Base-by-base conservation (phyloP, 2,888 invertebrate species). In the Sphinx pinastri region DNA sequence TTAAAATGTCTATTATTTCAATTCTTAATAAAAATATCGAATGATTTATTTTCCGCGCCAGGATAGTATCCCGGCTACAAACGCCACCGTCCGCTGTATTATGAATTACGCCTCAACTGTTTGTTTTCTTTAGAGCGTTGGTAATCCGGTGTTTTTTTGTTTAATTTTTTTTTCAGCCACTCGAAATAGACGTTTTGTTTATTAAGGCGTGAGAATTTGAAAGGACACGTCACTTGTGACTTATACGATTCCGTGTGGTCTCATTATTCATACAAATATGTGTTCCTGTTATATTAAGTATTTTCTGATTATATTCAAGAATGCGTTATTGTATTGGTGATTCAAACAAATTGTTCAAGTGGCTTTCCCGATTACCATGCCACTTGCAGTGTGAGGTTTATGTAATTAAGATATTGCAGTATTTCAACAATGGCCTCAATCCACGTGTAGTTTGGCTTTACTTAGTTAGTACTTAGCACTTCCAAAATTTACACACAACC, bases 161-260 rank as follows among this genome's bases (percentile, higher is more conserved):
- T 84, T 79, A 83, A 76, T 75, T 82, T 86, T 86, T 84, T 84
- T 84, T 77, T 81, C 76, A 74, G 76, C 73, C 85, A 85, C 87
- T 88, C 83, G 79, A 87, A 88, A 88, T 89, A 87, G 85, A 87
- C 84, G 78, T 84, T 84, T 87, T 88, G 83, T 86, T 87, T 87
- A 82, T 76, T 81, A 82, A 79, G 77, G 86, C 90, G 90, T 91
- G 91, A 90, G 91, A 92, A 88, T 87, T 86, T 83, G 80, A 84
- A 84, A 82, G 82, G 84, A 84, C 84, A 84, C 85, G 88, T 87
- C 87, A 83, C 81, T 82, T 77, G 78, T 81, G 79, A 79, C 75
- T 81, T 79, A 83, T 75, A 77, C 71, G 67, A 72, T 63, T 69
- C 58, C 57, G 69, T 71, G 70, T 70, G 70, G 71, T 54, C 54